These are phyloP conservation scores for Chiridota heheva DNA, from an alignment of 35 echinoderm and acorn worm genomes.

Conservation along the genomic window DNA sequence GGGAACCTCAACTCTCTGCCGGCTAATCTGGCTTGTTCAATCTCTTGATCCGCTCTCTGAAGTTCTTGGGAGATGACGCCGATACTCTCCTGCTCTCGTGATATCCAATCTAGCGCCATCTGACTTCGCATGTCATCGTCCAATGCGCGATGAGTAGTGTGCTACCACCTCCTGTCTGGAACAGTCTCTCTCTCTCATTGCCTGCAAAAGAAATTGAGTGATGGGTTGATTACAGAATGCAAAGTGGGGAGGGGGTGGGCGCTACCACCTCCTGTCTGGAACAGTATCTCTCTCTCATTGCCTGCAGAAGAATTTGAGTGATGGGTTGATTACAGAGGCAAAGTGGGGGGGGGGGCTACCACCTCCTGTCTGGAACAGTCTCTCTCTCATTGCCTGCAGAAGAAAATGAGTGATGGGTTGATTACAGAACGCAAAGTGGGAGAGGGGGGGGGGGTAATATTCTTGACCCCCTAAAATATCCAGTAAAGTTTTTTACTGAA, in stretches of 20 bases:
- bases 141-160: conserved; percentile 83
- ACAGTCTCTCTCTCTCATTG: conserved; percentile 91
- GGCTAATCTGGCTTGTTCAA: conserved; percentile 78
- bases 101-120: conserved; percentile 99
- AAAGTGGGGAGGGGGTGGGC: conserved; percentile 83
- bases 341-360: conserved; percentile 67
- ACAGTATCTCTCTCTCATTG: conserved; percentile 90
- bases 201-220: conserved; percentile 13
- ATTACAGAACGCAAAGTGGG: too few relatives aligned
- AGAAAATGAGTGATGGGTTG: neutral
- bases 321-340: neutral
- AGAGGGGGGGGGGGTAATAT: too few relatives aligned
- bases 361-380: conserved; percentile 87
- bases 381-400: conserved; percentile 81
- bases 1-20: conserved; percentile 93
- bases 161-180: conserved; percentile 85
- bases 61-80: conserved; percentile 80
- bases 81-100: conserved; percentile 80
- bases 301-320: conserved; percentile 16
- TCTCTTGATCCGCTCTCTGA: conserved; percentile 75
- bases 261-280: conserved; percentile 81
- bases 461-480: too few relatives aligned
- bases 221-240: conserved; percentile 38
- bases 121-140: conserved; percentile 99
- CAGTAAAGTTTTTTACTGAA: too few relatives aligned